Evolutionary conservation across 1,140 invertebrate species (phyloP).

Genomic region (Cherax quadricarinatus): DNA sequence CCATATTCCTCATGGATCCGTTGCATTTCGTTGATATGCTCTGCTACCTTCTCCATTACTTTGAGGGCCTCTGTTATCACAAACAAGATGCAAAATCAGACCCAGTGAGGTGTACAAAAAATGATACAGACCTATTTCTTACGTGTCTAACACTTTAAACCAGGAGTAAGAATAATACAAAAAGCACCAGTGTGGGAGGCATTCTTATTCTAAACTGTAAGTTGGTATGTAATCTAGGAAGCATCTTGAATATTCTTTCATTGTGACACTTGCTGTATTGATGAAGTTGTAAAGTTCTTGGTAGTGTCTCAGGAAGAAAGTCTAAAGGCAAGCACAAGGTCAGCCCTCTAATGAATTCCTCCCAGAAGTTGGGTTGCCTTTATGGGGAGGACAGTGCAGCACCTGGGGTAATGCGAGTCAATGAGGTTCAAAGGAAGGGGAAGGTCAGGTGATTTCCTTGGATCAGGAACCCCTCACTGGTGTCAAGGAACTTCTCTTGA

Average conservation of each 20-base stretch:
- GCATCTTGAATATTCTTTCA: not conserved
- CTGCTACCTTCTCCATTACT: constrained; percentile 99
- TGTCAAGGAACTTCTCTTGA: too few species aligned
- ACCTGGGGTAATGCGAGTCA: too few species aligned
- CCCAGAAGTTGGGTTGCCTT: too few species aligned
- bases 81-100: constrained; percentile 43
- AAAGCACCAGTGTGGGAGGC: not conserved
- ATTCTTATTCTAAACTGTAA: not conserved
- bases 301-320: too few species aligned
- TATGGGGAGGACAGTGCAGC: too few species aligned
- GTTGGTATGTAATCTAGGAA: not conserved
- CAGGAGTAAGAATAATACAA: not conserved
- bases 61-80: constrained; percentile 87
- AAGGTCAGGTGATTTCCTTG: too few species aligned
- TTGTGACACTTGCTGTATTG: not conserved
- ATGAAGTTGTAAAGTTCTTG: too few species aligned
- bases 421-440: too few species aligned
- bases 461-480: too few species aligned
- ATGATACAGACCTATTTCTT: not conserved
- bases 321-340: too few species aligned
- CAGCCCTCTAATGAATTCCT: too few species aligned
- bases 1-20: constrained; percentile 99
- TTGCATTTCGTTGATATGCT: constrained; percentile 99
- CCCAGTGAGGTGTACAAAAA: not conserved
- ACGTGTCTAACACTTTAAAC: not conserved